Base-by-base conservation (phyloP, 1,140 invertebrate genomes). In the Achatina immaculata region DNA sequence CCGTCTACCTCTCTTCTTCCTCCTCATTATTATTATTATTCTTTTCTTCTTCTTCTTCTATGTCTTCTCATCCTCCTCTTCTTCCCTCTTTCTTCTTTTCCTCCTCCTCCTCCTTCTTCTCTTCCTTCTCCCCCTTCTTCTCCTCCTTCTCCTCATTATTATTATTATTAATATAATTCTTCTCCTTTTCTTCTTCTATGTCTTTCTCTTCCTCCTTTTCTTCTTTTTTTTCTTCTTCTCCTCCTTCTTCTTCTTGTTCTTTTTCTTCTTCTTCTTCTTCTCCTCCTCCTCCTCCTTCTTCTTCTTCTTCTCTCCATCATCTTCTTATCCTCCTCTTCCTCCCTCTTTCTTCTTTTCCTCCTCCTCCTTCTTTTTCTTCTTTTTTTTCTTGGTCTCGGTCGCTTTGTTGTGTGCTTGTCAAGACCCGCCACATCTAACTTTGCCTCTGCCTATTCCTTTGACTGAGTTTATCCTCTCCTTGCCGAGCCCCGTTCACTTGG, bases 131-230 rank as follows among this genome's bases (percentile, higher is more conserved):
- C 34, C 9, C 34, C 28, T 31, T 21, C 34, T 31, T 68, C 65
- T 68, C 65, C 34, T 68, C 65, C 34, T 31, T 68, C 65, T 68
- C 65, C 34, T n/a, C n/a, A n/a, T n/a, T n/a, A n/a, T n/a, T n/a
- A n/a, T n/a, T n/a, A n/a, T n/a, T n/a, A n/a, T n/a, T n/a, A n/a
- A n/a, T n/a, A n/a, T n/a, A n/a, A n/a, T n/a, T n/a, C n/a, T 40
- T 68, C 38, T 68, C 28, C 34, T 31, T 68, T 31, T 68, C 65
- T 68, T 31, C 34, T 31, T 68, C 65, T 68, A 24, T 9, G 16
- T 68, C n/a, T 16, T 31, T 68, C 65, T 68, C 65, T 40, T n/a
- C n/a, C 38, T 21, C 4, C n/a, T 31, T 40, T n/a, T 6, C 3
- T 68, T 21, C n/a, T 34, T 40, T 2, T 40, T 31, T 40, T n/a